A percentile compares a stretch with the other conserved stretches of the same genome.
phyloP scores from a whole-genome alignment of 2,113 vertebrate species.

The Proterorhinus semilunaris region DNA sequence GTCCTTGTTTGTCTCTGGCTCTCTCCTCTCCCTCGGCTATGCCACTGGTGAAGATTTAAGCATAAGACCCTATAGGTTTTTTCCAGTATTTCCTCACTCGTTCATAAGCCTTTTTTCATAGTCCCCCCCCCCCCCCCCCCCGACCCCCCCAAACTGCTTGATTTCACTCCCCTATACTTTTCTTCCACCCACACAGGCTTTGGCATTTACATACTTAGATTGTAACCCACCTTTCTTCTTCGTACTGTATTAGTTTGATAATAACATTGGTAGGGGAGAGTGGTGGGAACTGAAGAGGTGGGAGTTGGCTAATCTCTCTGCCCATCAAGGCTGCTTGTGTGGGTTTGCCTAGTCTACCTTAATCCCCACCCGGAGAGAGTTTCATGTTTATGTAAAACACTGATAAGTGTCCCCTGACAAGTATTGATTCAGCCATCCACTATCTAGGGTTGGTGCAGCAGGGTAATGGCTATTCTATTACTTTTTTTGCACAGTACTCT shows the following conservation, averaged over 20 bases:
- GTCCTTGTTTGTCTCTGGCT: conserved; percentile 16
- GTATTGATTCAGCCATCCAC: conserved; percentile 35
- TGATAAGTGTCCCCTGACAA: conserved; percentile 26
- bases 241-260: conserved; percentile 39
- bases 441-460: conserved; percentile 5
- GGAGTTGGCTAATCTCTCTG: conserved; percentile 50
- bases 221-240: conserved; percentile 17
- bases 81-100: neutral
- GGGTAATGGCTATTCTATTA: neutral
- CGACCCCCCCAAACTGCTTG: conserved; percentile 15
- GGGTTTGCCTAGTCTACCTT: conserved; percentile 45
- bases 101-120: conserved; percentile 16
- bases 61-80: conserved; percentile 5
- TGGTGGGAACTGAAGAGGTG: conserved; percentile 35
- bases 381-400: conserved; percentile 41
- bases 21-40: conserved; percentile 2
- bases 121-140: conserved; percentile 21
- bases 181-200: conserved; percentile 21
- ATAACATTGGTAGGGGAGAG: conserved; percentile 32
- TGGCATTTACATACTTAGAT: conserved; percentile 40
- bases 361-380: conserved; percentile 40
- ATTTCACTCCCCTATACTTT: conserved; percentile 30
- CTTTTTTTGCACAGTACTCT: neutral
- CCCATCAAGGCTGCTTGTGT: conserved; percentile 49
- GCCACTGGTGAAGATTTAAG: conserved; percentile 4